phyloP scores from a whole-genome alignment of 2,113 vertebrate genomes.

The Neogale vison region DNA sequence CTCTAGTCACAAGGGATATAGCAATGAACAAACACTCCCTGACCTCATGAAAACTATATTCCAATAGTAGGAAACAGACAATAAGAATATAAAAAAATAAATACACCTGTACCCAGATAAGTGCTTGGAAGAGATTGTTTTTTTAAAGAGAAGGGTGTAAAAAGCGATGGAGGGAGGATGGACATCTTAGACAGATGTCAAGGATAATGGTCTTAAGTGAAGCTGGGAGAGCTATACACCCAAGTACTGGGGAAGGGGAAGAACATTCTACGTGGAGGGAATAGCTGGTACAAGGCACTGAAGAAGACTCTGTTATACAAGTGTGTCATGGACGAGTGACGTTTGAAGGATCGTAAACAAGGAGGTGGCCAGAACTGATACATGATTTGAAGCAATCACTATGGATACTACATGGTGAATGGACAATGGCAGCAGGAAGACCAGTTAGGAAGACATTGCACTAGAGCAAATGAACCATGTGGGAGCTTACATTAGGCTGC shows the following conservation, averaged over 20 bases:
- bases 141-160: neutral
- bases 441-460: neutral
- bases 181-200: neutral
- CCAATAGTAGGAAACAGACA: neutral
- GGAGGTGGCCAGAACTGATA: neutral
- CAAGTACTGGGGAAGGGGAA: neutral
- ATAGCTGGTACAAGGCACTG: neutral
- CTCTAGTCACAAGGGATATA: neutral
- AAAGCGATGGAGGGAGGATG: neutral
- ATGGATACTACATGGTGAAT: neutral
- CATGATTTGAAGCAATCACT: neutral
- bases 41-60: neutral
- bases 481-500: neutral
- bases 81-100: neutral
- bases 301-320: neutral
- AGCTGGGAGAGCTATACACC: neutral
- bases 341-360: neutral
- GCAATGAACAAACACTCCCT: neutral
- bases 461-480: neutral
- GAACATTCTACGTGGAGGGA: neutral
- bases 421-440: neutral
- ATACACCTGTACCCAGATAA: neutral
- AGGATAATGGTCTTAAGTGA: neutral
- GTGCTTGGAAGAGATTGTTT: neutral
- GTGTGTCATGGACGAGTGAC: neutral